These are phyloP conservation scores for Tolmerus cingulatus DNA, from an alignment of 2,888 invertebrate species.

Conservation along the genomic window DNA sequence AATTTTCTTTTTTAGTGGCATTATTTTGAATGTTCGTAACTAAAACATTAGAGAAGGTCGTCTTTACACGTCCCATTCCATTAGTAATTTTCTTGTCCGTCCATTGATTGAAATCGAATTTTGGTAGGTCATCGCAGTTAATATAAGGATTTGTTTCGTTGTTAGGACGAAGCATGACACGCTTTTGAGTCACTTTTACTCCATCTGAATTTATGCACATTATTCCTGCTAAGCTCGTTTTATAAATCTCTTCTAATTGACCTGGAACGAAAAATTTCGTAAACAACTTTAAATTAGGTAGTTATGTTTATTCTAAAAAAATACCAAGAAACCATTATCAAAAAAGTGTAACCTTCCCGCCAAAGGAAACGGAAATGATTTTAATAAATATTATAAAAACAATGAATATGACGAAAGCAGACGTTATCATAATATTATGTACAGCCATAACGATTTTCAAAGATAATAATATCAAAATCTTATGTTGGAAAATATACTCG, in stretches of 20 bases:
- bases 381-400: no score
- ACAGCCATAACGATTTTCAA: no score
- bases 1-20: not conserved
- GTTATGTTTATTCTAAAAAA: not conserved
- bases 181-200: slow-evolving; percentile 70
- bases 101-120: slow-evolving; percentile 70
- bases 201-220: slow-evolving; percentile 81
- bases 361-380: no score
- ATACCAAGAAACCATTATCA: no score
- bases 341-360: no score
- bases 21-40: not conserved
- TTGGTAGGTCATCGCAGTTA: slow-evolving; percentile 70
- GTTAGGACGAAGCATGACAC: slow-evolving; percentile 74
- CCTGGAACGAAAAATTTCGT: slow-evolving; percentile 60
- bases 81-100: slow-evolving; percentile 55
- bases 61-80: not conserved
- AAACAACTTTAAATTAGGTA: not conserved
- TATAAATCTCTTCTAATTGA: slow-evolving; percentile 83
- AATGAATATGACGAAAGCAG: no score
- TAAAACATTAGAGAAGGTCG: not conserved
- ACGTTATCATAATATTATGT: no score
- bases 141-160: slow-evolving; percentile 68
- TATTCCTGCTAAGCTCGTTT: slow-evolving; percentile 75
- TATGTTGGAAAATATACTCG: no score
- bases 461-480: no score